Base-by-base conservation (phyloP, 2,888 invertebrate genomes). In the Vesta saturnalis region DNA sequence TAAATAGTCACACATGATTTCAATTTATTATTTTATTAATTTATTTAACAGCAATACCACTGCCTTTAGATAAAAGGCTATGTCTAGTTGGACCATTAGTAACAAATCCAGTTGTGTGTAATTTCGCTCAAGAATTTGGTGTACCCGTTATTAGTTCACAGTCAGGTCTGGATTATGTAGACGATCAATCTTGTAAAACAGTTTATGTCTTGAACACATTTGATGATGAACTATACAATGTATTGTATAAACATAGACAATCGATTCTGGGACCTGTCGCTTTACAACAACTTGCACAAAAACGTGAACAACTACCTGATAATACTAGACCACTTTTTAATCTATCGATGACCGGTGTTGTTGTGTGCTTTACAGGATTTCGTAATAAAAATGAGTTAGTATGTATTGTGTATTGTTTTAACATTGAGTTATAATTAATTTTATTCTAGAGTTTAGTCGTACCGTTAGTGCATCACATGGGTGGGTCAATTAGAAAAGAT, bases 381-480 rank as follows among this genome's bases (percentile, higher is more conserved):
- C 89, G 94, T 77, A 92, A 92, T 83, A 94, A 94, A 83, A 93
- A 94, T 84, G 94, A 95, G 86, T 86, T 97, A 88, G 96, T 96
- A 83, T 89, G 89, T 85, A 52, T 52, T 19, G 21, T 59, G 59
- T 58, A 55, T 67, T 75, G 79, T 78, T 35, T 64, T 59, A 19
- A 60, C 30, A 39, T 10, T n/a, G 23, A 47, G 10, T 52, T 22
- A 14, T 35, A 6, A 61, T 63, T 54, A 60, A 23, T 30, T 43
- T 47, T 39, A 73, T 85, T 84, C 15, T 85, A 96, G 96, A 92
- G 92, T 78, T 90, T 90, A 83, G 87, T 97, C 83, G 94, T 96
- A 77, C 92, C 92, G 77, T 87, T 96, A 83, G 94, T 97, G 77
- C 97, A 97, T 87, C 93, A 93, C 83, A 97, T 98, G 97, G 97